Percentiles rank a stretch among this genome's conserved stretches.
These are phyloP conservation scores for Scotopteryx bipunctaria DNA, from an alignment of 2,888 invertebrate genomes.

Conservation along the genomic window DNA sequence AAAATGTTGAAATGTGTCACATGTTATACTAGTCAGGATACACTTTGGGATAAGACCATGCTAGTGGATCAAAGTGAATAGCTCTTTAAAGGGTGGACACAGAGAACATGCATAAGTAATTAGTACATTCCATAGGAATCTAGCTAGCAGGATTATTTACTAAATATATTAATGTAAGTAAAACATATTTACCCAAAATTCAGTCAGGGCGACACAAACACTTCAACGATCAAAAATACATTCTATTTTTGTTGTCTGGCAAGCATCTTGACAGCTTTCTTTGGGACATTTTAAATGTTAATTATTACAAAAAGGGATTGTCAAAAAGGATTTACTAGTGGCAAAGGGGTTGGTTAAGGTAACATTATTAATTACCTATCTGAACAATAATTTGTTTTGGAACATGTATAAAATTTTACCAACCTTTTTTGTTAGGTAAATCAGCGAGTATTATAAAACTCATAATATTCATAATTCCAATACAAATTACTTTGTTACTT, in stretches of 20 bases:
- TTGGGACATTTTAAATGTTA: conserved; percentile 45
- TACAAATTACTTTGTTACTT: conserved; percentile 52
- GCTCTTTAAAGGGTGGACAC: conserved; percentile 64
- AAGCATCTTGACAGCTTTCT: conserved; percentile 83
- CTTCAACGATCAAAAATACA: conserved; percentile 69
- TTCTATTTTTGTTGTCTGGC: conserved; percentile 65
- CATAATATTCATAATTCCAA: conserved; percentile 2
- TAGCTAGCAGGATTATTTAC: conserved; percentile 72
- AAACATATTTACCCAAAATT: conserved; percentile 81
- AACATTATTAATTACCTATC: neutral
- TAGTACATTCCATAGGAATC: conserved; percentile 78
- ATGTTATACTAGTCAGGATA: conserved; percentile 34
- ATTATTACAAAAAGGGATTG: conserved; percentile 21
- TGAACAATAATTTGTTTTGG: conserved; percentile 8
- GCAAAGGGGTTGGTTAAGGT: conserved; percentile 7
- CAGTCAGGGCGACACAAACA: conserved; percentile 80
- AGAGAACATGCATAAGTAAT: conserved; percentile 74
- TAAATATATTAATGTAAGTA: conserved; percentile 73
- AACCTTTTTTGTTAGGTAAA: neutral
- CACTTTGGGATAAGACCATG: conserved; percentile 55
- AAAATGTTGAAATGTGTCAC: conserved; percentile 34
- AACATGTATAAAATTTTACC: conserved; percentile 8
- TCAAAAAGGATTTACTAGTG: conserved; percentile 11
- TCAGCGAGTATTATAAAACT: neutral
- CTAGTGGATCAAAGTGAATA: conserved; percentile 60